Conservation (phyloP, 2,113 vertebrate species). For the Osmerus mordax region DNA sequence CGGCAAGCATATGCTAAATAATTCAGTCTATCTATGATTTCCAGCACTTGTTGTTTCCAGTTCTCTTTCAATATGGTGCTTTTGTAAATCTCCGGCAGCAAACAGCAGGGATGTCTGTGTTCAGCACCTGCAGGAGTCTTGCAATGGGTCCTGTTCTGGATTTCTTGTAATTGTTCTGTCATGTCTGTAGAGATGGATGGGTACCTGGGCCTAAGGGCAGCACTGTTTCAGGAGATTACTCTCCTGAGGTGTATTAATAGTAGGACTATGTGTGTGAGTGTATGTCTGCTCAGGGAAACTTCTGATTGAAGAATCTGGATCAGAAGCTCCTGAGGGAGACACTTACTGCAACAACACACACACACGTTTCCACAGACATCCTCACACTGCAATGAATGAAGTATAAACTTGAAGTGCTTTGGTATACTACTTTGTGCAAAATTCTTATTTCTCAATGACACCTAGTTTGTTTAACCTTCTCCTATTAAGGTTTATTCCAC, state of each 20-base stretch:
- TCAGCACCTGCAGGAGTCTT: too few species aligned
- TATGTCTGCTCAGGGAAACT: slow-evolving; percentile 16
- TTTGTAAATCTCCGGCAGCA: too few species aligned
- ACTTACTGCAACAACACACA: neutral
- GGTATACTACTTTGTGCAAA: too few species aligned
- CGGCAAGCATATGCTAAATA: too few species aligned
- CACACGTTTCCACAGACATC: neutral
- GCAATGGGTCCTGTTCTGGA: neutral
- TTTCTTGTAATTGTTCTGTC: neutral
- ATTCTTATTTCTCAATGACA: neutral
- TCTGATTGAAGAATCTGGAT: slow-evolving; percentile 50
- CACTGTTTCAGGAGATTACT: slow-evolving; percentile 12
- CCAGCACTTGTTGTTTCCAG: too few species aligned
- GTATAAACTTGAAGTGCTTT: neutral
- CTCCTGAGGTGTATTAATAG: slow-evolving; percentile 44
- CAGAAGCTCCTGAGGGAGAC: slow-evolving; percentile 41
- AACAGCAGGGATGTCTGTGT: too few species aligned
- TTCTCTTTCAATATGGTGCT: too few species aligned
- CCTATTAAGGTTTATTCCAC: neutral
- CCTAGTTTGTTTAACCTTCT: neutral
- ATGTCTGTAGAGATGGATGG: slow-evolving; percentile 2
- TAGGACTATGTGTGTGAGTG: slow-evolving; percentile 2
- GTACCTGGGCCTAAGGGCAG: slow-evolving; percentile 20
- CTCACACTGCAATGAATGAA: neutral
- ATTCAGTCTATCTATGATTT: too few species aligned